Evolutionary conservation across 2,797 vertebrate species (phyloP).

Genomic region (Trichosurus vulpecula): DNA sequence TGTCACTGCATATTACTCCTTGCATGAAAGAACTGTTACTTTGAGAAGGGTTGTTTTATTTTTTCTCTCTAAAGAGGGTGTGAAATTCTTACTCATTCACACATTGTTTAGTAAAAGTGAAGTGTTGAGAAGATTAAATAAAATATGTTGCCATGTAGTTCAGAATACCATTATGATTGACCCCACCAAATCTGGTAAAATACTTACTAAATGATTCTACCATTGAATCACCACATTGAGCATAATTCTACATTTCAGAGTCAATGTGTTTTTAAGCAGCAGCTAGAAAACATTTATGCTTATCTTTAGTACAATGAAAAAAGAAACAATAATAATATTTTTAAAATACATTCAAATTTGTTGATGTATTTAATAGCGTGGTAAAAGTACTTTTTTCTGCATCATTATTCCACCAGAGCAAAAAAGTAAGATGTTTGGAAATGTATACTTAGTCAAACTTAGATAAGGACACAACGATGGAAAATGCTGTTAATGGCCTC

Average conservation of each 20-base stretch:
- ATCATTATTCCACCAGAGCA: background rate
- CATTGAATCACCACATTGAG: rapidly evolving
- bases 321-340: background rate
- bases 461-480: background rate
- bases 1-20: slow-evolving; percentile 27
- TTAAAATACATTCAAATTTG: too few species aligned
- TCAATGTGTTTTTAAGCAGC: too few species aligned
- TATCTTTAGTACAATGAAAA: rapidly evolving
- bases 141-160: background rate
- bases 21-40: slow-evolving; percentile 33
- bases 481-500: background rate
- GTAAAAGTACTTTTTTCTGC: background rate
- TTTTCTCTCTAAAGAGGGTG: slow-evolving; percentile 45
- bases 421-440: background rate
- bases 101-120: background rate
- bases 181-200: rapidly evolving
- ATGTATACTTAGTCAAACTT: background rate
- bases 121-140: background rate
- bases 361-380: background rate
- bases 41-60: slow-evolving; percentile 46
- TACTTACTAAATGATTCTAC: rapidly evolving
- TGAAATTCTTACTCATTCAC: slow-evolving; percentile 35
- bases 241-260: rapidly evolving
- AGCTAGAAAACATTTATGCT: rapidly evolving
- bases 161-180: background rate